Evolutionary conservation across 2,113 vertebrate species (phyloP).

Genomic region (Acinonyx jubatus): DNA sequence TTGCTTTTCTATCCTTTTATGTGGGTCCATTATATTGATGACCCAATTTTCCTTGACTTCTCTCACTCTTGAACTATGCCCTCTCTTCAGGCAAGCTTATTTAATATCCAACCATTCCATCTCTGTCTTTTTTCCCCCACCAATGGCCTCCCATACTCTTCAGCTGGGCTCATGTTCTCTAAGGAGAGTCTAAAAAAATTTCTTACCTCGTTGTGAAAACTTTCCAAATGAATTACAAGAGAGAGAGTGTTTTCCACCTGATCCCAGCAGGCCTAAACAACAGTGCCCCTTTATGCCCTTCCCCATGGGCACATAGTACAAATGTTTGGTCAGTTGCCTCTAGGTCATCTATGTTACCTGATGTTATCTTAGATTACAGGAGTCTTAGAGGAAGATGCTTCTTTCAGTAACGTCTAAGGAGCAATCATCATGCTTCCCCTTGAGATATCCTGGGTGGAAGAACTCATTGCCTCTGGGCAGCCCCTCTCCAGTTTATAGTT

Average conservation of each 20-base stretch:
- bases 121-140: not conserved
- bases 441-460: not conserved
- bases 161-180: not conserved
- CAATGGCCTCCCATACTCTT: not conserved
- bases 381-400: not conserved
- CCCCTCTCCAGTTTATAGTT: not conserved
- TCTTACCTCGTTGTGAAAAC: not conserved
- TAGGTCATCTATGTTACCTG: not conserved
- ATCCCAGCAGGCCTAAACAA: not conserved
- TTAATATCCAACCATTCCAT: not conserved
- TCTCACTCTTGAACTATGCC: not conserved
- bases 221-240: constrained; percentile 1
- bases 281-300: not conserved
- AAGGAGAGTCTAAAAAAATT: not conserved
- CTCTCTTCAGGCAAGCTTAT: not conserved
- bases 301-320: not conserved
- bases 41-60: not conserved
- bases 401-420: not conserved
- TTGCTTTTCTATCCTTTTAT: not conserved
- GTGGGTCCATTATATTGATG: not conserved
- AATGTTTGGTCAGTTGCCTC: not conserved
- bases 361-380: not conserved
- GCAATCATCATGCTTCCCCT: not conserved
- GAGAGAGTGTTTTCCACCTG: not conserved
- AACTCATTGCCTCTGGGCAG: not conserved